These are phyloP conservation scores for Vanessa cardui DNA, from an alignment of 2,888 invertebrate genomes.

Conservation along the genomic window DNA sequence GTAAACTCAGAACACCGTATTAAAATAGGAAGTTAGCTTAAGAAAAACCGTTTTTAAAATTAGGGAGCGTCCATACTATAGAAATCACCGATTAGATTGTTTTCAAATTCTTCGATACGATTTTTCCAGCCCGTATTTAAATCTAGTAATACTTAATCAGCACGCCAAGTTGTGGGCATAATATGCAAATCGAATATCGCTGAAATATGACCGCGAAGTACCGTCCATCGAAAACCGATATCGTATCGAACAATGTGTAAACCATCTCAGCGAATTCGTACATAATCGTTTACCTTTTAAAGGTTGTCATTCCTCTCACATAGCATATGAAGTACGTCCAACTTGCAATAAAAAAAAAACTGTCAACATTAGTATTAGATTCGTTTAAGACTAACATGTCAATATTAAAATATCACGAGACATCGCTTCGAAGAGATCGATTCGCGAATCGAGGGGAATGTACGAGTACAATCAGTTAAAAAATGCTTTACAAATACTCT, in stretches of 20 bases:
- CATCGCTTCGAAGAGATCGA: slow-evolving; percentile 9
- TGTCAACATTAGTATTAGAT: slow-evolving; percentile 31
- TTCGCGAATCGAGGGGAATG: slow-evolving; percentile 23
- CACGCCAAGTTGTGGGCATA: too few species aligned
- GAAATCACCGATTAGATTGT: neutral
- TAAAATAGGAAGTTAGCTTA: slow-evolving; percentile 10
- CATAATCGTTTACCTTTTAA: slow-evolving; percentile 33
- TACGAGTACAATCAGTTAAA: slow-evolving; percentile 3
- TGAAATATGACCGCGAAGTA: neutral
- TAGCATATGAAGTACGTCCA: slow-evolving; percentile 60
- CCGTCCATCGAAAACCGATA: neutral
- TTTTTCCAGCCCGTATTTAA: neutral
- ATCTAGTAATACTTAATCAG: too few species aligned
- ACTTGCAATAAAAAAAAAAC: slow-evolving; percentile 53
- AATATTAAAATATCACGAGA: slow-evolving; percentile 42
- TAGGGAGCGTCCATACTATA: neutral
- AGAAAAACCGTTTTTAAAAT: neutral
- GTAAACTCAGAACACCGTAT: neutral
- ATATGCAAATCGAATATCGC: too few species aligned
- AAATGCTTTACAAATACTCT: slow-evolving; percentile 18
- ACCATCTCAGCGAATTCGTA: slow-evolving; percentile 6
- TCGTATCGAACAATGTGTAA: slow-evolving; percentile 6
- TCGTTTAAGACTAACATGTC: slow-evolving; percentile 33
- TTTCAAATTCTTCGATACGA: neutral
- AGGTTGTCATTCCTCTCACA: slow-evolving; percentile 32